Conservation (phyloP, 2,888 invertebrate species). For the Fragum fragum region DNA sequence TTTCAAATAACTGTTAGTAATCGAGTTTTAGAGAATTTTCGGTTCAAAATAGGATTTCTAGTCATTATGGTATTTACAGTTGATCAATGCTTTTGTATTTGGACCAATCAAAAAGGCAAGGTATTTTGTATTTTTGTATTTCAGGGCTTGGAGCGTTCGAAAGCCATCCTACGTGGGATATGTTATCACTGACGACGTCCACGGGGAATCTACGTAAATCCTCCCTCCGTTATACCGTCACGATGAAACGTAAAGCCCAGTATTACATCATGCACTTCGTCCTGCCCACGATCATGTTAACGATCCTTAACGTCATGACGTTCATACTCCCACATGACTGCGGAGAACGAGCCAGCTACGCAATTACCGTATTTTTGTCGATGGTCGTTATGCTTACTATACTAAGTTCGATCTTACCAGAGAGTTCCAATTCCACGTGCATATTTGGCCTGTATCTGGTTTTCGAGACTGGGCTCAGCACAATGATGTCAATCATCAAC, state of each 20-base stretch:
- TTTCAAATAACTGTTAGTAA: too few relatives aligned
- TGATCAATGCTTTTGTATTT: too few relatives aligned
- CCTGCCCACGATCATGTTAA: slow-evolving; percentile 16
- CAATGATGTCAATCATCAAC: slow-evolving; percentile 11
- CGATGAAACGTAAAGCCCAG: slow-evolving; percentile 12
- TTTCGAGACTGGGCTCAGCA: slow-evolving; percentile 7
- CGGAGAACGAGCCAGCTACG: slow-evolving; percentile 18
- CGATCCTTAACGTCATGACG: slow-evolving; percentile 14
- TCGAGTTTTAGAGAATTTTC: too few relatives aligned
- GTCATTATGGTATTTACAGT: too few relatives aligned
- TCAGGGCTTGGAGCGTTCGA: background rate
- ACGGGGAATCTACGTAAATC: slow-evolving; percentile 16
- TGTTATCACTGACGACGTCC: background rate
- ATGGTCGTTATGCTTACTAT: slow-evolving; percentile 26
- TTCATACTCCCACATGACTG: slow-evolving; percentile 21
- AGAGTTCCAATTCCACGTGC: slow-evolving; percentile 23
- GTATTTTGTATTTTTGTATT: slow-evolving; percentile 4
- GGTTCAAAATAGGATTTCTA: too few relatives aligned
- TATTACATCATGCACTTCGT: slow-evolving; percentile 18
- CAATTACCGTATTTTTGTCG: slow-evolving; percentile 13
- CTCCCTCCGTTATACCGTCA: slow-evolving; percentile 4
- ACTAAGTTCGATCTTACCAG: slow-evolving; percentile 12
- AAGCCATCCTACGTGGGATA: slow-evolving; percentile 2
- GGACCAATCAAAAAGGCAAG: too few relatives aligned
- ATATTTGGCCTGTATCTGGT: slow-evolving; percentile 12